Evolutionary conservation across 92 coral and sea anemone genomes (phyloP), one percentile per base, ranked within the genome.

Genomic region (Micromussa lordhowensis): DNA sequence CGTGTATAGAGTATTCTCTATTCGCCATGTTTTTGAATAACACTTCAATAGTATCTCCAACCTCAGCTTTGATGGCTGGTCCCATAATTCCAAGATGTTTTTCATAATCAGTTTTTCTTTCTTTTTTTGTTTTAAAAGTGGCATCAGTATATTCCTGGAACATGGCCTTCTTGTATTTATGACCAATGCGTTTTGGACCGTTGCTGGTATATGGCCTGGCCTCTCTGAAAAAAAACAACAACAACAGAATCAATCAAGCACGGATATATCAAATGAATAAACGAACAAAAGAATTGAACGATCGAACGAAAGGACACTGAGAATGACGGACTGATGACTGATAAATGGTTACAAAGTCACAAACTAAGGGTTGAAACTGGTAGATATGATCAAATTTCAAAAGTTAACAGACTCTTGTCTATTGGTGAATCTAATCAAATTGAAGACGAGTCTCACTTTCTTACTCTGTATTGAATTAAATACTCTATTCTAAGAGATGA

Each of bases 31-130:
- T 96, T 76, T 94, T 94, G 70, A 96, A 96, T 68, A 91, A 91
- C 49, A 96, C 95, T 81, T 94, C 94, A 64, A 96, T 93, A 21
- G 95, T 93, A 61, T 96, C 99, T 29, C 98, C 99, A 70, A 96
- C 98, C 80, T 96, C 99, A 26, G 99, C 99, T 58, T 90, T 87
- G 30, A 96, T 87, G 31, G 88, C 87, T 8, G 99, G 99, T 35
- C 99, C 99, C 85, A 96, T 84, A 35, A 96, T 76, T 83, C 99
- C 99, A 54, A 96, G 93, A 85, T 94, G 92, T 26, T 82, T 88
- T 13, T 89, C 91, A 31, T 88, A 69, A 10, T 88, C 78, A 38
- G 82, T 82, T 16, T 84, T 83, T 7, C 92, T 89, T 77, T 70
- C 38, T 77, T 90, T 94, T 54, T 79, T 82, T 38, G 58, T 83